These are phyloP conservation scores for Stenoptilia bipunctidactyla DNA, from an alignment of 2,888 invertebrate genomes.

Conservation along the genomic window DNA sequence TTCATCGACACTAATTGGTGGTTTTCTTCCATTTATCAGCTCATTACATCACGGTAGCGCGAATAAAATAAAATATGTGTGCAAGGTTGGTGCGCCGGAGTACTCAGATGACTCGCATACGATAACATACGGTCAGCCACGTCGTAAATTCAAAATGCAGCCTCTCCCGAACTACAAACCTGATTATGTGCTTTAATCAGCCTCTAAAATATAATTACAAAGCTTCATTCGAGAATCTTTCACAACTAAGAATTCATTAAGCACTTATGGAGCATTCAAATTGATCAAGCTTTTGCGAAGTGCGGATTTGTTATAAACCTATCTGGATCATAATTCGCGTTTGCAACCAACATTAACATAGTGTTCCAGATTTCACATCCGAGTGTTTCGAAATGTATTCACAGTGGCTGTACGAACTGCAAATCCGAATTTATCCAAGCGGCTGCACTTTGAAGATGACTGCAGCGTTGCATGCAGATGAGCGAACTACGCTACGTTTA, in stretches of 20 bases:
- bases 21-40: conserved; percentile 72
- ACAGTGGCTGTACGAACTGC: conserved; percentile 19
- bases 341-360: neutral
- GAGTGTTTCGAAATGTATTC: conserved; percentile 14
- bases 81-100: conserved; percentile 57
- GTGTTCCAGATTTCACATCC: conserved; percentile 8
- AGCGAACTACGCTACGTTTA: conserved; percentile 52
- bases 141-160: conserved; percentile 65
- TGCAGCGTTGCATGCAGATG: conserved; percentile 55
- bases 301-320: conserved; percentile 8
- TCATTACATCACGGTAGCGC: conserved; percentile 72
- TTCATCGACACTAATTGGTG: conserved; percentile 72
- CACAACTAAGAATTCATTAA: no score
- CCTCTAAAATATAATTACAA: neutral
- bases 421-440: conserved; percentile 51
- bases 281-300: no score
- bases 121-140: conserved; percentile 69
- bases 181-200: conserved; percentile 37
- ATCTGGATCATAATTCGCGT: conserved; percentile 1
- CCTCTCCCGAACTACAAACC: conserved; percentile 59
- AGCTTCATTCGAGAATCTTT: no score
- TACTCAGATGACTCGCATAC: conserved; percentile 69
- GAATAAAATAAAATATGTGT: conserved; percentile 72
- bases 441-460: conserved; percentile 50
- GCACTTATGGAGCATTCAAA: no score